Evolutionary conservation across 2,797 vertebrate genomes (phyloP), one percentile per base, ranked within the genome.

Genomic region (Sebastolobus altivelis): DNA sequence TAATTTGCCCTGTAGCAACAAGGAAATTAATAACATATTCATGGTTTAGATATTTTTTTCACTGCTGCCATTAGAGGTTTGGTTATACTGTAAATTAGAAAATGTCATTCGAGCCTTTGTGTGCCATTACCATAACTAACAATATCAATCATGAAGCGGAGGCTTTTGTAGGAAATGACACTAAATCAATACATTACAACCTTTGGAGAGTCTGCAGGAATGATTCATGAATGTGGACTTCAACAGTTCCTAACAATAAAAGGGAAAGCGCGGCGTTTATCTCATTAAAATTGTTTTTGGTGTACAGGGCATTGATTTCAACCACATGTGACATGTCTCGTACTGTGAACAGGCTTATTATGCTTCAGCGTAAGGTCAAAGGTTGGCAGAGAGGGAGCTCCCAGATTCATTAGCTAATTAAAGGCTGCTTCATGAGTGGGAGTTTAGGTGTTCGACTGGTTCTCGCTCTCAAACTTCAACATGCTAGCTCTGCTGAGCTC

Each of bases 391-490:
- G 72, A 65, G 56, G 68, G 66, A 89, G 84, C 87, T 80, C 60
- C 78, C 59, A 69, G 63, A 86, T 92, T 93, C 92, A 89, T 92
- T 89, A 89, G 88, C 81, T 92, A 92, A 94, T 94, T 92, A 94
- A 90, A 89, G 86, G 52, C 79, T 55, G 69, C 79, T 86, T 90
- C 79, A 82, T 86, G 85, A 74, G 78, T 46, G 69, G 86, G 70
- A 83, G 75, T 91, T 87, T 72, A 80, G 80, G 75, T 84, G 72
- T 82, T 80, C 8, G 14, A 72, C 74, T 75, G 79, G 77, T 75
- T 77, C 84, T 67, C 25, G 5, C 76, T 87, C 79, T 77, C 82
- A 88, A 73, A 85, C 75, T 87, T 75, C 84, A 70, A 37, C 79
- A 61, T 22, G 66, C 84, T 73, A 65, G 33, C 86, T 80, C 73